Evolutionary conservation across 2,888 invertebrate genomes (phyloP).

Genomic region (Acrobasis consociella): DNA sequence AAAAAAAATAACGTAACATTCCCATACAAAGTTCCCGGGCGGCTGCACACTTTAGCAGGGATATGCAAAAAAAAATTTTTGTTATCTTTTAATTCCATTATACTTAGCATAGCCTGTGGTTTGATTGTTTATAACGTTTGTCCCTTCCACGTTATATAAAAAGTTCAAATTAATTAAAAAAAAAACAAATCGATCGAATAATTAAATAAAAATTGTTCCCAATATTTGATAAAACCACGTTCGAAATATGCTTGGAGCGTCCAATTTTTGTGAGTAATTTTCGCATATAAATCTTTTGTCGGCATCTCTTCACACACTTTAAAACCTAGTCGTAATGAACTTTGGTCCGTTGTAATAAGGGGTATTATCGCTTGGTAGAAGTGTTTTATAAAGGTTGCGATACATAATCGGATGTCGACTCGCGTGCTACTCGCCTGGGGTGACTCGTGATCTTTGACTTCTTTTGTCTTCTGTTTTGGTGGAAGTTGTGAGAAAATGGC

Average conservation of each 20-base stretch:
- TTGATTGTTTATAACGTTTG: too few species aligned
- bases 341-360: constrained; percentile 13
- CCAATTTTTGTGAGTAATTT: constrained; percentile 43
- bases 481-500: constrained; percentile 31
- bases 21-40: too few species aligned
- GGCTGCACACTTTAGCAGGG: too few species aligned
- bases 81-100: too few species aligned
- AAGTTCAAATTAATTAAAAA: not conserved
- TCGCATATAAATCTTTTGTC: constrained; percentile 47
- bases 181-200: not conserved
- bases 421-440: constrained; percentile 49
- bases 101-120: too few species aligned
- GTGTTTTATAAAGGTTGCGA: not conserved
- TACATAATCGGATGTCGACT: constrained; percentile 24
- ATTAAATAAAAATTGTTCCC: constrained; percentile 4
- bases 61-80: too few species aligned
- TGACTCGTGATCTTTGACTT: constrained; percentile 64
- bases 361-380: not conserved
- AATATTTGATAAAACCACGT: constrained; percentile 10
- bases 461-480: constrained; percentile 56
- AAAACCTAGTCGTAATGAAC: not conserved
- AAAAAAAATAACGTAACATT: too few species aligned
- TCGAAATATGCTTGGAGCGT: constrained; percentile 23
- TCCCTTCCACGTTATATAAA: too few species aligned
- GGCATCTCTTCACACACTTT: constrained; percentile 15